Conservation (phyloP, 1,140 invertebrate species). For the Drosophila guanche region DNA sequence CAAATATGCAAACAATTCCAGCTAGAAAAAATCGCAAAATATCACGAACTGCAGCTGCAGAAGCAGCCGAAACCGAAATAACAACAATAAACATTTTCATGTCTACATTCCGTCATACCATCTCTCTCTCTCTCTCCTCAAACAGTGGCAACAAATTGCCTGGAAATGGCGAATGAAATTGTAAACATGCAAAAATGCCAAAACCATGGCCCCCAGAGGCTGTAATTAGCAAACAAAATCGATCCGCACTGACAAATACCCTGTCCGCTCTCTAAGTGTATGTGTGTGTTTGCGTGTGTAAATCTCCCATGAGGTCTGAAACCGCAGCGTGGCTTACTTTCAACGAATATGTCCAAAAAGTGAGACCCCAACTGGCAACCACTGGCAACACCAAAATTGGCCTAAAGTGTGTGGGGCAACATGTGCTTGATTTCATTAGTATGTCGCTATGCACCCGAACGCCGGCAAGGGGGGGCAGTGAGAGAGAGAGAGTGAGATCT, state of each 20-base stretch:
- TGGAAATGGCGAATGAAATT: slow-evolving; percentile 46
- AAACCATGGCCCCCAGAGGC: slow-evolving; percentile 47
- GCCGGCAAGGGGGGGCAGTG: neutral
- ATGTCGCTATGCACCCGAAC: neutral
- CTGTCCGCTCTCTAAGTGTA: neutral
- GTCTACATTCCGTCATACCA: slow-evolving; percentile 32
- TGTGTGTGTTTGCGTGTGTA: slow-evolving; percentile 8
- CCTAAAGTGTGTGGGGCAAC: slow-evolving; percentile 50
- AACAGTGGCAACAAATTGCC: slow-evolving; percentile 40
- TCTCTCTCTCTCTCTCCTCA: neutral
- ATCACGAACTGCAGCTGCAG: slow-evolving; percentile 64
- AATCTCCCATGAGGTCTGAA: slow-evolving; percentile 1
- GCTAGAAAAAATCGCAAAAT: slow-evolving; percentile 61
- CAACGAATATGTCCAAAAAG: slow-evolving; percentile 17
- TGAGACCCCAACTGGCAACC: slow-evolving; percentile 10
- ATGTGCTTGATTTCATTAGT: slow-evolving; percentile 49
- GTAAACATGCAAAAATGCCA: slow-evolving; percentile 53
- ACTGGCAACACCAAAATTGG: slow-evolving; percentile 46
- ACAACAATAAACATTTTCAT: slow-evolving; percentile 43
- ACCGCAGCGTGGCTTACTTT: slow-evolving; percentile 29
- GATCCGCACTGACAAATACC: slow-evolving; percentile 9
- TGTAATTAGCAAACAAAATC: slow-evolving; percentile 42
- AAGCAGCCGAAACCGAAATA: slow-evolving; percentile 22
- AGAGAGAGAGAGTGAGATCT: slow-evolving; percentile 2
- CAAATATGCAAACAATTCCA: slow-evolving; percentile 61